A percentile compares a stretch with the other conserved stretches of the same genome.
Evolutionary conservation across 2,888 invertebrate species (phyloP).

Genomic region (Drosophila kanekoi): DNA sequence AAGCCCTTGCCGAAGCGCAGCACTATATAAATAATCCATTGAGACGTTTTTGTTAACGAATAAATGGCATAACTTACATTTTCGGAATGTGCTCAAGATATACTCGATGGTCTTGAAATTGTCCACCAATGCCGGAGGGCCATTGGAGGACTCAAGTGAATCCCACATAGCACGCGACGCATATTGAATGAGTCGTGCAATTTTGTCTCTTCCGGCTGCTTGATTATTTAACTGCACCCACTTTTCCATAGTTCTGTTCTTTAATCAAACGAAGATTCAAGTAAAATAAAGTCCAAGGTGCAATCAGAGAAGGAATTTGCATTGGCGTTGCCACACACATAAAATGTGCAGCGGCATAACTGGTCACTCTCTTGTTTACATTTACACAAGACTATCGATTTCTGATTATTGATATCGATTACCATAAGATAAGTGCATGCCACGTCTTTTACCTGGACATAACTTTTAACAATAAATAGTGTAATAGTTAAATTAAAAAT

Average conservation of each 20-base stretch:
- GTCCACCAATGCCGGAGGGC: constrained; percentile 88
- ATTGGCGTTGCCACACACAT: constrained; percentile 24
- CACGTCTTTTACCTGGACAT: constrained; percentile 46
- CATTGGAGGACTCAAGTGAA: constrained; percentile 87
- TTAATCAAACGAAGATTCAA: constrained; percentile 44
- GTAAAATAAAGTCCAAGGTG: constrained; percentile 67
- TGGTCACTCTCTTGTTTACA: constrained; percentile 52
- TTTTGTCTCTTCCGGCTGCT: constrained; percentile 84
- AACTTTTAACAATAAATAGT: constrained; percentile 28
- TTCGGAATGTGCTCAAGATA: constrained; percentile 93
- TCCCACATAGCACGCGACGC: constrained; percentile 93
- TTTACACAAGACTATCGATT: constrained; percentile 17
- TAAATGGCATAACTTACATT: constrained; percentile 87
- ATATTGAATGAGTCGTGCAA: constrained; percentile 91
- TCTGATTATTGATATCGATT: constrained; percentile 23
- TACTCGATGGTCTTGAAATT: constrained; percentile 93
- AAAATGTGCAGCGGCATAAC: neutral
- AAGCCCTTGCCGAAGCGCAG: constrained; percentile 93
- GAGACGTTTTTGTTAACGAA: neutral
- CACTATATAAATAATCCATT: constrained; percentile 86
- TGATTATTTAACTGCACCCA: constrained; percentile 83
- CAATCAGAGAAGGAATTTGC: constrained; percentile 35
- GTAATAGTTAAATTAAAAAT: constrained; percentile 36
- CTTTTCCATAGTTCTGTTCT: constrained; percentile 79
- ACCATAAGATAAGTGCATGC: constrained; percentile 33